Evolutionary conservation across 1,140 invertebrate genomes (phyloP), one percentile per base, ranked within the genome.

Genomic region (Spodoptera frugiperda): DNA sequence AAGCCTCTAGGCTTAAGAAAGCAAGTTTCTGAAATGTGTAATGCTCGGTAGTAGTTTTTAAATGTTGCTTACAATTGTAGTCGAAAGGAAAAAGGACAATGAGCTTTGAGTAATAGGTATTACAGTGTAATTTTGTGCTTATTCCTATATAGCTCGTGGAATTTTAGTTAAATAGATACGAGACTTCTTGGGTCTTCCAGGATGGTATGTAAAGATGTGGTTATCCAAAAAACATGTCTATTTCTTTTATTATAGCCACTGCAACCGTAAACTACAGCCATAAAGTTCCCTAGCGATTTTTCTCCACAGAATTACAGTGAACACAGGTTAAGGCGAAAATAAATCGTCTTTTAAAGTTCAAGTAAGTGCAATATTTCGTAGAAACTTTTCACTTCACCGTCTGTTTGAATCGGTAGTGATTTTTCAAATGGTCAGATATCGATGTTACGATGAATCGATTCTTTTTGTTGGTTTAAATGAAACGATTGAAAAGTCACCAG

Each of bases 261-360:
- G 21, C 48, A 53, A 53, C 6, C 48, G n/a, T 53, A 68, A 51
- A 17, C 15, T 46, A 68, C 14, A 51, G 3, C 12, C 19, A 71
- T 30, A 71, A 55, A 71, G 33, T 53, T 55, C 2, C 67, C 30
- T 0, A n/a, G 30, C 51, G n/a, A 71, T 44, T 55, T 55, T 73
- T 49, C 46, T 33, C 46, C 21, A 49, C n/a, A 61, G 71, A 59
- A 49, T 59, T 59, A 73, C 61, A 44, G 48, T 33, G 39, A 55
- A 73, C 74, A 67, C 21, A 21, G 73, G 55, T 67, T 76, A 76
- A 57, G 51, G 55, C 55, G 74, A 67, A 75, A 76, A 76, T 76
- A 76, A 76, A 76, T 76, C 61, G 39, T 73, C 33, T 19, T 33
- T 21, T 51, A 55, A 65, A 57, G 33, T 46, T 30, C 51, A 4